These are phyloP conservation scores for Nettapus auritus DNA, from an alignment of 2,113 vertebrate genomes.

Conservation along the genomic window DNA sequence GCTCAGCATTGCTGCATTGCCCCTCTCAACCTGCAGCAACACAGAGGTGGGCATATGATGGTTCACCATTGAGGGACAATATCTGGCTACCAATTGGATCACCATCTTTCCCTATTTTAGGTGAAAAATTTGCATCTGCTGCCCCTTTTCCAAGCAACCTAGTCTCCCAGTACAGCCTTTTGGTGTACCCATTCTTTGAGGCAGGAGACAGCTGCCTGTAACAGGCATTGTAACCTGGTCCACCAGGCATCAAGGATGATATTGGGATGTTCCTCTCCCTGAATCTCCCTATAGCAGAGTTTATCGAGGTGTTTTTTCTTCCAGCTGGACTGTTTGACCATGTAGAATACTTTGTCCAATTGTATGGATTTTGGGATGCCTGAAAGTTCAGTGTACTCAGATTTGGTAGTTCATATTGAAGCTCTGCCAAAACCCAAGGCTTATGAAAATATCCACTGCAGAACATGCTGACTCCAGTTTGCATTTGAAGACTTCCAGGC, in stretches of 20 bases:
- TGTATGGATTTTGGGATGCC: not conserved
- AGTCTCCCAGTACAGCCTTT: not conserved
- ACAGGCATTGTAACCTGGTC: too few species aligned
- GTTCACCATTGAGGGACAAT: not conserved
- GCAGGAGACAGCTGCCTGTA: not conserved
- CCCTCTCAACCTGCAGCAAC: not conserved
- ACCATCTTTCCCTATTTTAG: rapidly evolving
- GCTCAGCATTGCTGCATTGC: rapidly evolving
- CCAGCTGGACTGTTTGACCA: not conserved
- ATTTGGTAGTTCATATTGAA: not conserved
- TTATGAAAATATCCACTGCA: rapidly evolving
- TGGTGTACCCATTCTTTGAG: not conserved
- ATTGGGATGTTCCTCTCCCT: not conserved
- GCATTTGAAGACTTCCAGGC: not conserved
- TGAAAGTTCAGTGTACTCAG: not conserved
- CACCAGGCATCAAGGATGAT: not conserved
- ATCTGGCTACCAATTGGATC: not conserved
- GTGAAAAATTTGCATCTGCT: not conserved
- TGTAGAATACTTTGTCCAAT: not conserved
- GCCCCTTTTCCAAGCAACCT: not conserved
- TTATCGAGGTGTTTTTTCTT: not conserved
- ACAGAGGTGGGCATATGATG: rapidly evolving
- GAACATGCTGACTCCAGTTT: not conserved
- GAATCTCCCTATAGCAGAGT: not conserved
- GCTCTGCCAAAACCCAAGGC: not conserved